phyloP scores from a whole-genome alignment of 2,113 vertebrate species.

The Chloropsis hardwickii region DNA sequence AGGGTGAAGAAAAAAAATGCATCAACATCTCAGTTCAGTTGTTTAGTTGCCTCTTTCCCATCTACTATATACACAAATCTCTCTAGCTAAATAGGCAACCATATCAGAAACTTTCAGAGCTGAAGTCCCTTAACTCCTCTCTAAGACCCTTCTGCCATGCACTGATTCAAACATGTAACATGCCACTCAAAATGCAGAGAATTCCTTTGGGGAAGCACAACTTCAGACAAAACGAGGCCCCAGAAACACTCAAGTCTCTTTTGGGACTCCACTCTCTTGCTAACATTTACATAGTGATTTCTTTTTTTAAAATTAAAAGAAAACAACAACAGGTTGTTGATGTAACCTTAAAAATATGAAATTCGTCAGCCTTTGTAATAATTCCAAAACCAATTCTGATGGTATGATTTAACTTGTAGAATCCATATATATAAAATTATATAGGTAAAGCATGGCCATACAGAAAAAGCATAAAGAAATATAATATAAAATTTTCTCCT shows the following conservation, averaged over 20 bases:
- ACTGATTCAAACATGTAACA: neutral
- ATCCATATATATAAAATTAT: neutral
- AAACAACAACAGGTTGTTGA: neutral
- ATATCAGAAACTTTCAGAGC: neutral
- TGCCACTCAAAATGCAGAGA: neutral
- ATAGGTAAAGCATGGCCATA: neutral
- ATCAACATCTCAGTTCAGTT: neutral
- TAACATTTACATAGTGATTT: neutral
- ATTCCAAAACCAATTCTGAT: neutral
- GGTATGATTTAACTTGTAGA: neutral
- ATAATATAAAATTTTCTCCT: no score
- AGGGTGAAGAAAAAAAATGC: neutral
- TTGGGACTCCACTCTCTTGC: neutral
- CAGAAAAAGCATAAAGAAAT: neutral
- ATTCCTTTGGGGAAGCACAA: neutral
- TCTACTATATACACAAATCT: neutral
- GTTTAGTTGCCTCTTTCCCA: neutral
- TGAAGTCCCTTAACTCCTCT: neutral
- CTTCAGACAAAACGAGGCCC: accelerated
- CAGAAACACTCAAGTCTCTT: neutral
- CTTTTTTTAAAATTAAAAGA: neutral
- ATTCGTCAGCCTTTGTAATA: neutral
- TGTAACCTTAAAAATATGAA: neutral
- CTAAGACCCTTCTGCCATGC: neutral
- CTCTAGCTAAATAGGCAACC: neutral